Conservation (phyloP, 2,888 invertebrate genomes). For the Thymelicus acteon region DNA sequence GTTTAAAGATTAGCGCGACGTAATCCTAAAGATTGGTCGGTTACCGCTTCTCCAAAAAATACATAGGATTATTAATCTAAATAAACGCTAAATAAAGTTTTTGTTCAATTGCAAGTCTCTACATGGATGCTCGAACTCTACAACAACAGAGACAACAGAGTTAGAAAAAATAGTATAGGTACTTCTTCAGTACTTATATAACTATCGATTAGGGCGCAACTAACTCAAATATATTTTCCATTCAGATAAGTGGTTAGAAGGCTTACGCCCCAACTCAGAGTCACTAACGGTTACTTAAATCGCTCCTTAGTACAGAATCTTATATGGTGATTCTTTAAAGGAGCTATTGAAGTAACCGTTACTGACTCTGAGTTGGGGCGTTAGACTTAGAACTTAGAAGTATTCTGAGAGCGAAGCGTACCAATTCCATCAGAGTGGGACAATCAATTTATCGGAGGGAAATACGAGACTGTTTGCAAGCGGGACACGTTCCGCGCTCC, state of each 20-base stretch:
- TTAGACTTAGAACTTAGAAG: neutral
- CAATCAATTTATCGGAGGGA: conserved; percentile 24
- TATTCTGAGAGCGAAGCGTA: conserved; percentile 3
- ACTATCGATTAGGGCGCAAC: neutral
- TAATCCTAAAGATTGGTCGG: conserved; percentile 1
- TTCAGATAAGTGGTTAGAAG: conserved; percentile 3
- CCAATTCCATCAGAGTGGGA: conserved; percentile 12
- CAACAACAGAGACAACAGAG: too few relatives aligned
- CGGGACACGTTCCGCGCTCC: conserved; percentile 22
- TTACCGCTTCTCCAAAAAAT: neutral
- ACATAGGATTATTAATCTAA: neutral
- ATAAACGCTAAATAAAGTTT: neutral
- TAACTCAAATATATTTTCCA: neutral
- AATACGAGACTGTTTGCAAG: conserved; percentile 17
- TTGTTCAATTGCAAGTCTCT: too few relatives aligned
- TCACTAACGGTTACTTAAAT: too few relatives aligned
- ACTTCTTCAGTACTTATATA: too few relatives aligned
- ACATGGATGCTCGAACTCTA: too few relatives aligned
- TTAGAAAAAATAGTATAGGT: too few relatives aligned
- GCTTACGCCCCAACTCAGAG: too few relatives aligned
- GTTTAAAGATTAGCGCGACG: conserved; percentile 14
- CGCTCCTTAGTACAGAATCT: too few relatives aligned
- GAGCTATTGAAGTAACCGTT: too few relatives aligned
- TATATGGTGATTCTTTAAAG: too few relatives aligned
- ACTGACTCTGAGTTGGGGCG: too few relatives aligned